phyloP scores from a whole-genome alignment of 2,888 invertebrate genomes.

The Pelosia muscerda region DNA sequence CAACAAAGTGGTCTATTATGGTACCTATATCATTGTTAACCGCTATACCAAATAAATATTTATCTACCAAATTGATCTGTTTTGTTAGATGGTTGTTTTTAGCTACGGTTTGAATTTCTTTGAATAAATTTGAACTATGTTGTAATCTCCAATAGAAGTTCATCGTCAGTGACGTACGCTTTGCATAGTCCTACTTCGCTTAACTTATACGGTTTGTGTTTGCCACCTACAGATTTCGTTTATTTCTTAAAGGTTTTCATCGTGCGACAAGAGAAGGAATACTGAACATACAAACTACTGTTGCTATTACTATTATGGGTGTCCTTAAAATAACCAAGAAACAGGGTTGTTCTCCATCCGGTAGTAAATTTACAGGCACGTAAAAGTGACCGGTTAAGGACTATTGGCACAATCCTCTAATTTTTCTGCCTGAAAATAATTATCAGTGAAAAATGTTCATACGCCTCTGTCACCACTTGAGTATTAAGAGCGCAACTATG shows the following conservation, averaged over 20 bases:
- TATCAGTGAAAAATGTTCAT: not conserved
- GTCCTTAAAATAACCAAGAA: not conserved
- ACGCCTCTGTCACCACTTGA: not conserved
- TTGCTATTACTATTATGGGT: too few relatives aligned
- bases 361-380: not conserved
- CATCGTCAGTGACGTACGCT: not conserved
- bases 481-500: not conserved
- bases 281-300: not conserved
- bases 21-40: slow-evolving; percentile 3
- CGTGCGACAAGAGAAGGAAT: not conserved
- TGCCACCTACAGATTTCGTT: not conserved
- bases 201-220: not conserved
- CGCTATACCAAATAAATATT: not conserved
- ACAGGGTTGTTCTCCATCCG: not conserved
- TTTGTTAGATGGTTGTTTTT: not conserved
- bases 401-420: not conserved
- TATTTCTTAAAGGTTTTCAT: not conserved
- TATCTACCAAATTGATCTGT: not conserved
- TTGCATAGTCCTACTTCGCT: not conserved
- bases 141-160: not conserved
- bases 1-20: slow-evolving; percentile 4
- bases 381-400: not conserved
- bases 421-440: not conserved
- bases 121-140: not conserved
- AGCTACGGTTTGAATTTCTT: not conserved